Conservation (phyloP, 2,888 invertebrate genomes). For the Tortricodes alternella region DNA sequence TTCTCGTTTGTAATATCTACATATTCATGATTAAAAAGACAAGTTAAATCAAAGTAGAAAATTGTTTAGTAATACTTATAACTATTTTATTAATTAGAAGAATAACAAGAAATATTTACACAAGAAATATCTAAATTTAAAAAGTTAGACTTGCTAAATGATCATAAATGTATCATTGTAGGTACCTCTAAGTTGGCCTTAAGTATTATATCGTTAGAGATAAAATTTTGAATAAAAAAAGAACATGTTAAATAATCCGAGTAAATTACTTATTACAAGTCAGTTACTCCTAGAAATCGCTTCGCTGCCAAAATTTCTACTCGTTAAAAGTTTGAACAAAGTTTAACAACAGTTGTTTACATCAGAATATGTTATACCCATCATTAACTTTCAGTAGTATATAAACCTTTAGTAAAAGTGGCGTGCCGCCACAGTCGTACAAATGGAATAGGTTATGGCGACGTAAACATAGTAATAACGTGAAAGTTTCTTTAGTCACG, state of each 20-base stretch:
- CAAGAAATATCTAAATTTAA: not conserved
- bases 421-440: slow-evolving; percentile 44
- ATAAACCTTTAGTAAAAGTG: slow-evolving; percentile 56
- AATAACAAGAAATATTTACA: too few species aligned
- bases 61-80: not conserved
- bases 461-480: slow-evolving; percentile 65
- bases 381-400: slow-evolving; percentile 54
- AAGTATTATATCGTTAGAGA: too few species aligned
- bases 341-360: slow-evolving; percentile 48
- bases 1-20: slow-evolving; percentile 23
- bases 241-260: too few species aligned
- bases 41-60: not conserved
- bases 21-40: slow-evolving; percentile 9
- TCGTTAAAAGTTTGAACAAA: slow-evolving; percentile 48
- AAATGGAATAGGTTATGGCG: slow-evolving; percentile 61
- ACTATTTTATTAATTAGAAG: not conserved
- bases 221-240: too few species aligned
- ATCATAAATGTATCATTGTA: too few species aligned
- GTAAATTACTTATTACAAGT: not conserved
- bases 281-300: not conserved
- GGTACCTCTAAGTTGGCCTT: too few species aligned
- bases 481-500: slow-evolving; percentile 65
- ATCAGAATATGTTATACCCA: slow-evolving; percentile 50
- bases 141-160: too few species aligned
- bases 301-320: slow-evolving; percentile 2